Conservation (phyloP, 2,888 invertebrate species). For the Tipula unca region DNA sequence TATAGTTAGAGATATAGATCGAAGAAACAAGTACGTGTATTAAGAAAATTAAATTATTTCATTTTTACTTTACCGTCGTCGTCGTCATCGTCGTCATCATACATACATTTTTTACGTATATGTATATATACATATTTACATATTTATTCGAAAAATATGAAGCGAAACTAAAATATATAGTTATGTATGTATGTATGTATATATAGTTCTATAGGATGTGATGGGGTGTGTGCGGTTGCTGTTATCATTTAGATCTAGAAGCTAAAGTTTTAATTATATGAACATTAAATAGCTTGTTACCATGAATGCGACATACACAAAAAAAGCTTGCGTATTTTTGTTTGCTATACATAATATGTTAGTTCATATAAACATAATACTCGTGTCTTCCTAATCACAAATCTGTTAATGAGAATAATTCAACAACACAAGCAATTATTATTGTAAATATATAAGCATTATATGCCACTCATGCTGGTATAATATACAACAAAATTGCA, state of each 20-base stretch:
- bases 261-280: neutral
- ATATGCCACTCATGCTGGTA: neutral
- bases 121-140: neutral
- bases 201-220: no score
- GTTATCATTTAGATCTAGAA: neutral
- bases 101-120: neutral
- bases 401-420: neutral
- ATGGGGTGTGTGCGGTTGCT: no score
- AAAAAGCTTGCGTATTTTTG: neutral
- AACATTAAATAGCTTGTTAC: neutral
- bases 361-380: neutral
- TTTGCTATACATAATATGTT: no score
- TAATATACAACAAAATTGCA: no score
- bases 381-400: no score
- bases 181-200: no score
- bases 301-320: neutral
- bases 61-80: neutral
- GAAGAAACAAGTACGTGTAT: neutral
- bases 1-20: neutral
- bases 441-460: neutral
- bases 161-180: no score
- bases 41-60: constrained; percentile 8
- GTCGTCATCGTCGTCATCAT: neutral
- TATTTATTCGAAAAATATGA: no score
- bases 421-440: no score